Conservation (phyloP, 2,113 vertebrate genomes). For the Empidonax alnorum region DNA sequence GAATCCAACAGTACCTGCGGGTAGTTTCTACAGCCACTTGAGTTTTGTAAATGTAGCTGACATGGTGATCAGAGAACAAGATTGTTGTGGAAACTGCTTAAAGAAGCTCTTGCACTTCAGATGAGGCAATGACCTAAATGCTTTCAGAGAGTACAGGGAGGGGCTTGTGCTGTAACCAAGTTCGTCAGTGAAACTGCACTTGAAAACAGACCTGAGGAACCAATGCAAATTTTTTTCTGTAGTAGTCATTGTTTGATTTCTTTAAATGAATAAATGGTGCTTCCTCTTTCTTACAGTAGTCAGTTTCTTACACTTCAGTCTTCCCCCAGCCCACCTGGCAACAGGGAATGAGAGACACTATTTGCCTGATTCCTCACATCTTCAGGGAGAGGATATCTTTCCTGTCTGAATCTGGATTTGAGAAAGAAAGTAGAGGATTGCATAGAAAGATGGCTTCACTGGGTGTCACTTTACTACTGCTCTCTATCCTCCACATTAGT, state of each 20-base stretch:
- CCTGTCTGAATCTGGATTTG: neutral
- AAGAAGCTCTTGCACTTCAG: neutral
- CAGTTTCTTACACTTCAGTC: neutral
- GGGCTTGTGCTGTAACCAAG: neutral
- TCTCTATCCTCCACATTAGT: neutral
- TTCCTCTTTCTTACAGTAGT: neutral
- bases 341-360: neutral
- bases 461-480: neutral
- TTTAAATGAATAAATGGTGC: neutral
- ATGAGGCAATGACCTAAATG: slow-evolving; percentile 22
- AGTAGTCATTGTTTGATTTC: neutral
- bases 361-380: neutral
- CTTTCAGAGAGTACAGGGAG: neutral
- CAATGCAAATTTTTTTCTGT: neutral
- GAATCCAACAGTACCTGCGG: neutral
- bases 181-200: neutral
- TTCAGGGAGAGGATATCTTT: neutral
- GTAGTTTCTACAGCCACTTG: neutral
- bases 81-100: neutral
- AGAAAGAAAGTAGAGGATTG: neutral
- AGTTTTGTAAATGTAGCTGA: slow-evolving; percentile 25
- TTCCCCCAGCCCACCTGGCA: neutral
- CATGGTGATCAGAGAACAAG: neutral
- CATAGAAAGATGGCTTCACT: neutral
- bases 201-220: neutral